Conservation (phyloP, 1,140 invertebrate genomes). For the Xylocopa sonorina region DNA sequence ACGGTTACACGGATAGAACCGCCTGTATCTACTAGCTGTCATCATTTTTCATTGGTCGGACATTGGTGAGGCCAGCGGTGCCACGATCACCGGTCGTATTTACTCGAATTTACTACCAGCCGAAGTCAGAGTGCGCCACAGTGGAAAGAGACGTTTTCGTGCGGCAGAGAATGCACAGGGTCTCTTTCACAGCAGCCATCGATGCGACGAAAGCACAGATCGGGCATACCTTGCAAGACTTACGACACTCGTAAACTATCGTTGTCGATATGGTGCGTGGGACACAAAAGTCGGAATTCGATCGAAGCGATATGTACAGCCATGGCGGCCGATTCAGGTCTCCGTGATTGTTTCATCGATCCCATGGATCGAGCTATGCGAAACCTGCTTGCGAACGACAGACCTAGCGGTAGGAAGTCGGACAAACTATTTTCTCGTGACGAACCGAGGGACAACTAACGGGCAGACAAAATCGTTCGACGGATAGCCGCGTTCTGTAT, state of each 20-base stretch:
- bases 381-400: not conserved
- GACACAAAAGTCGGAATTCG: not conserved
- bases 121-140: not conserved
- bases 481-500: not conserved
- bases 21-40: too few relatives aligned
- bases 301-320: not conserved
- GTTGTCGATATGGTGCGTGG: not conserved
- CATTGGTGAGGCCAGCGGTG: too few relatives aligned
- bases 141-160: not conserved
- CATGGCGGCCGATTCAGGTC: not conserved
- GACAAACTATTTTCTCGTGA: conserved; percentile 3
- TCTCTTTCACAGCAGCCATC: not conserved
- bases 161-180: not conserved
- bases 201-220: not conserved
- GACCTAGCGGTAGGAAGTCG: not conserved
- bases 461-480: conserved; percentile 33
- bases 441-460: conserved; percentile 15
- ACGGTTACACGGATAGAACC: too few relatives aligned
- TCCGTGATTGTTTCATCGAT: not conserved
- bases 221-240: not conserved
- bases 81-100: too few relatives aligned
- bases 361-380: not conserved
- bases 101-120: too few relatives aligned
- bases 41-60: too few relatives aligned
- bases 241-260: conserved; percentile 24